Percentiles rank a stretch among this genome's conserved stretches.
Evolutionary conservation across 2,888 invertebrate genomes (phyloP).

Genomic region (Melolontha melolontha): DNA sequence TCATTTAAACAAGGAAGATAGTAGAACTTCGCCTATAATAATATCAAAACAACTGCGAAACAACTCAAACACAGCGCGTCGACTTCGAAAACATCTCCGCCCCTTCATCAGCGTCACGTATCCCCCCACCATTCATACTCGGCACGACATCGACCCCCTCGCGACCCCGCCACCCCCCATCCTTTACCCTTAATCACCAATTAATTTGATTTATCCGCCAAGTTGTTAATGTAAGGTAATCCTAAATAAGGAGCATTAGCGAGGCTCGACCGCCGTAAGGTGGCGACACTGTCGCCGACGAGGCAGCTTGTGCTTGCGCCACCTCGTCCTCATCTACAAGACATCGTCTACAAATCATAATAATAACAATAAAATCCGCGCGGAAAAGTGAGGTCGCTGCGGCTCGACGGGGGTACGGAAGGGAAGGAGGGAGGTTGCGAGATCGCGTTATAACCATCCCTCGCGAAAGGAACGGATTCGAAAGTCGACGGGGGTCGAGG

Average conservation of each 20-base stretch:
- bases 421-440: background rate
- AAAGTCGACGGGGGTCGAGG: no score
- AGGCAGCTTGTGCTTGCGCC: conserved; percentile 3
- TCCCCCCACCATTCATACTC: background rate
- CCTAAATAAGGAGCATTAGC: conserved; percentile 38
- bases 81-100: background rate
- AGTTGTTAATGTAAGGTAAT: conserved; percentile 38
- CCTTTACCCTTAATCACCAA: conserved; percentile 32
- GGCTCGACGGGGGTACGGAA: background rate
- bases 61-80: no score
- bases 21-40: no score
- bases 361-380: conserved; percentile 33
- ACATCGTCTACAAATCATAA: conserved; percentile 30
- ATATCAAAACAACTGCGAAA: no score
- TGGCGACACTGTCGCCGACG: conserved; percentile 32
- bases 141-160: no score
- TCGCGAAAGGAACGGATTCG: no score
- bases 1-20: no score
- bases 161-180: conserved; percentile 3
- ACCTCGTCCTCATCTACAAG: conserved; percentile 15
- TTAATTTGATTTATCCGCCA: conserved; percentile 39
- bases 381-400: conserved; percentile 11
- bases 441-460: no score
- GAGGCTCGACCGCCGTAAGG: conserved; percentile 25
- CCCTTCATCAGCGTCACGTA: conserved; percentile 24